A percentile compares a stretch with the other conserved stretches of the same genome.
Evolutionary conservation across 2,797 vertebrate species (phyloP).

Genomic region (Distichodus sexfasciatus): DNA sequence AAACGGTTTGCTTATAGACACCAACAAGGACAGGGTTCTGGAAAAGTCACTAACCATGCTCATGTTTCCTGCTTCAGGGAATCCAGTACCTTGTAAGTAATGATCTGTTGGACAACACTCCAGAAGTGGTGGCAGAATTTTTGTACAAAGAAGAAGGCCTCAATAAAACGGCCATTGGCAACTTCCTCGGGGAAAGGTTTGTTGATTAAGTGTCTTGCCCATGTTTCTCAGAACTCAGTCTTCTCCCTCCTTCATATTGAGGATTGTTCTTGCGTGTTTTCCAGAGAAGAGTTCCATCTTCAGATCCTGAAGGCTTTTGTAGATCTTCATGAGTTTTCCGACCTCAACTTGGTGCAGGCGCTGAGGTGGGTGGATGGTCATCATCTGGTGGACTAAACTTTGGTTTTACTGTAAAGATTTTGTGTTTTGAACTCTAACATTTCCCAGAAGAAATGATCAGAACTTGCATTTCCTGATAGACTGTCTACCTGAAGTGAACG

Average conservation of each 20-base stretch:
- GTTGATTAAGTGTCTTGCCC: not conserved
- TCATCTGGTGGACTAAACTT: no score
- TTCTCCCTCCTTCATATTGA: no score
- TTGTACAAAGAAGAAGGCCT: constrained; percentile 93
- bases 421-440: no score
- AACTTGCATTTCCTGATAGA: no score
- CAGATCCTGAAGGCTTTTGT: constrained; percentile 86
- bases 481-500: no score
- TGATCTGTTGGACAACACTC: constrained; percentile 70
- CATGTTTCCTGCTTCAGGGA: constrained; percentile 69
- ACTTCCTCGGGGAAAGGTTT: constrained; percentile 86
- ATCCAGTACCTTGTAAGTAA: constrained; percentile 81
- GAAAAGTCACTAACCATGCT: not conserved
- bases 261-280: not conserved
- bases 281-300: constrained; percentile 82
- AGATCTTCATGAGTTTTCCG: constrained; percentile 87
- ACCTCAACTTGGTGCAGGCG: constrained; percentile 92
- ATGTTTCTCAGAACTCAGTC: no score
- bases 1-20: no score
- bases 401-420: no score
- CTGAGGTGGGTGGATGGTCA: constrained; percentile 89
- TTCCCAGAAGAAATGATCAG: no score
- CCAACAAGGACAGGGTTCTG: no score
- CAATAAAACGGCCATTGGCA: constrained; percentile 90
- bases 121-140: constrained; percentile 82